Base-by-base conservation (phyloP, 1,140 invertebrate genomes). In the Lineus longissimus region DNA sequence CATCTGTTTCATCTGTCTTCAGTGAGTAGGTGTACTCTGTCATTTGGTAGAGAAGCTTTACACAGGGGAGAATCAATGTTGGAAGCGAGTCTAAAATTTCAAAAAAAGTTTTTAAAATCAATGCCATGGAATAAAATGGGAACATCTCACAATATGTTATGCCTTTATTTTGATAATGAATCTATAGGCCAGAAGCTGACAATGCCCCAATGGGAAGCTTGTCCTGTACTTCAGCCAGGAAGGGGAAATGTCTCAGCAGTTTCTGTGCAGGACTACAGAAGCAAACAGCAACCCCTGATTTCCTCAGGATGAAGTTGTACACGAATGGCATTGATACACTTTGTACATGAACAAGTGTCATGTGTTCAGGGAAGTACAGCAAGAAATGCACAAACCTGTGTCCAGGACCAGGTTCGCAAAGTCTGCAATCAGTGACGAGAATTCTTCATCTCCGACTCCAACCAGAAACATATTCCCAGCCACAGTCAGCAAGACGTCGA, bases 391-490 rank as follows among this genome's bases (percentile, higher is more conserved):
- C 25, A 23, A 19, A 63, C 54, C 54, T n/a, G 40, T 55, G 17
- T 22, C 11, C 27, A 55, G n/a, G 55, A 59, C 59, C 15, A 33
- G 31, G n/a, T 47, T 56, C 58, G 64, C 66, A 29, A 73, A 67
- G 45, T 59, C 40, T 17, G 59, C 43, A 11, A 73, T 40, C 11
- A 59, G 67, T 13, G 55, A 56, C 7, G 57, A 51, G 47, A 71
- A 66, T 9, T 69, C 66, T 31, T 22, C 23, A 51, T 67, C 63
- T 19, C 69, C 67, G 13, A 73, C 23, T 6, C 69, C 71, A 27
- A 73, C 30, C 57, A 73, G 33, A 45, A 73, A 55, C 61, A 71
- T 59, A 36, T 69, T 68, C 63, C 62, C 59, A 17, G 60, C 43
- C 1, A 69, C 54, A 6, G 45, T 57, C 56, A 70, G 55, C 29